phyloP scores from a whole-genome alignment of 1,140 invertebrate species.

The Samia ricini region DNA sequence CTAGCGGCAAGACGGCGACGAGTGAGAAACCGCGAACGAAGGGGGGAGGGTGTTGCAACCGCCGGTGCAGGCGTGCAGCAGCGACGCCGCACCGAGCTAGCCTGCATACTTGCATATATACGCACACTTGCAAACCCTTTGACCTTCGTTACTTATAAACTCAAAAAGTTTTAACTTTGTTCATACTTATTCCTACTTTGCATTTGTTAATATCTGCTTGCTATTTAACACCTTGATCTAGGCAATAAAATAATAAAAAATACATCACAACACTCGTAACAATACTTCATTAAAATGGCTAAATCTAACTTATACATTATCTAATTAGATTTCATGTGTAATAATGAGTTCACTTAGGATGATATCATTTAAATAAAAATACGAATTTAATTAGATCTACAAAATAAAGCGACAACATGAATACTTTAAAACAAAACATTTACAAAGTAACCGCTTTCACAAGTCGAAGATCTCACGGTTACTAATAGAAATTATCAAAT shows the following conservation, averaged over 20 bases:
- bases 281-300: neutral
- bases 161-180: constrained; percentile 62
- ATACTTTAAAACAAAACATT: neutral
- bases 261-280: neutral
- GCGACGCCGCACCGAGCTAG: constrained; percentile 75
- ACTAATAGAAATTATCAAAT: constrained; percentile 70
- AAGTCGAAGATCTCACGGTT: constrained; percentile 67
- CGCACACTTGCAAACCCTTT: constrained; percentile 68
- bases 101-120: constrained; percentile 74
- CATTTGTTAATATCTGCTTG: constrained; percentile 11
- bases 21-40: constrained; percentile 74
- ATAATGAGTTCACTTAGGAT: neutral
- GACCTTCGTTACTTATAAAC: constrained; percentile 75
- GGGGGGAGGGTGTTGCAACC: constrained; percentile 74
- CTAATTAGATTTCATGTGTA: neutral
- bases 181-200: constrained; percentile 40
- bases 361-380: neutral
- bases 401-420: neutral
- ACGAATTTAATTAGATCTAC: neutral
- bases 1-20: constrained; percentile 74
- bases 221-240: neutral
- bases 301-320: neutral
- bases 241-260: neutral
- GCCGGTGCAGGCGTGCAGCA: constrained; percentile 76
- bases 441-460: neutral